Conservation (phyloP, 2,888 invertebrate genomes). For the Lochmaea crataegi region DNA sequence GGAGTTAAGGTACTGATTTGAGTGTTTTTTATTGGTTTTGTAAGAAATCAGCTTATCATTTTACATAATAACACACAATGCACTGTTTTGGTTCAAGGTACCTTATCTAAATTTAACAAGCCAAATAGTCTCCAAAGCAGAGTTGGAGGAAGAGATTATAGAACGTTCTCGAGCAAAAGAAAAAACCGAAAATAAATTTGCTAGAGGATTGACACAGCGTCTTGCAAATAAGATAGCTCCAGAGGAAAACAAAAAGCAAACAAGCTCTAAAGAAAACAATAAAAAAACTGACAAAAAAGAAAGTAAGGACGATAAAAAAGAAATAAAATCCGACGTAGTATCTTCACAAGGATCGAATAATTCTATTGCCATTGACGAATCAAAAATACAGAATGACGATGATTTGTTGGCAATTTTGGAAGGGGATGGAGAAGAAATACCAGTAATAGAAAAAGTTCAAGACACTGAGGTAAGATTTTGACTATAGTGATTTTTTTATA, state of each 20-base stretch:
- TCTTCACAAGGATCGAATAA: conserved; percentile 28
- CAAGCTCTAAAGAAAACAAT: conserved; percentile 12
- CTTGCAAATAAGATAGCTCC: conserved; percentile 52
- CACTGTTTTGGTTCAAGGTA: conserved; percentile 20
- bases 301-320: neutral
- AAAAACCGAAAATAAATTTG: conserved; percentile 67
- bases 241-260: conserved; percentile 5
- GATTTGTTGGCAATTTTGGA: conserved; percentile 70
- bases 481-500: no score
- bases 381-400: conserved; percentile 64
- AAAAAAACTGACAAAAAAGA: conserved; percentile 5
- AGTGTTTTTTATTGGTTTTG: neutral
- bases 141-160: conserved; percentile 69
- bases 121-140: conserved; percentile 69
- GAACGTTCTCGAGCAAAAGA: conserved; percentile 65
- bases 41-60: no score
- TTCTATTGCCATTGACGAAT: conserved; percentile 29
- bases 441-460: conserved; percentile 35
- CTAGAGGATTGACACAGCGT: conserved; percentile 68
- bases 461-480: conserved; percentile 10
- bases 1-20: conserved; percentile 61
- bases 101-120: conserved; percentile 64
- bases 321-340: neutral
- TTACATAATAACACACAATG: neutral
- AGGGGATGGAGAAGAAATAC: conserved; percentile 59